Evolutionary conservation across 2,797 vertebrate genomes (phyloP).

Genomic region (Nothura maculosa): DNA sequence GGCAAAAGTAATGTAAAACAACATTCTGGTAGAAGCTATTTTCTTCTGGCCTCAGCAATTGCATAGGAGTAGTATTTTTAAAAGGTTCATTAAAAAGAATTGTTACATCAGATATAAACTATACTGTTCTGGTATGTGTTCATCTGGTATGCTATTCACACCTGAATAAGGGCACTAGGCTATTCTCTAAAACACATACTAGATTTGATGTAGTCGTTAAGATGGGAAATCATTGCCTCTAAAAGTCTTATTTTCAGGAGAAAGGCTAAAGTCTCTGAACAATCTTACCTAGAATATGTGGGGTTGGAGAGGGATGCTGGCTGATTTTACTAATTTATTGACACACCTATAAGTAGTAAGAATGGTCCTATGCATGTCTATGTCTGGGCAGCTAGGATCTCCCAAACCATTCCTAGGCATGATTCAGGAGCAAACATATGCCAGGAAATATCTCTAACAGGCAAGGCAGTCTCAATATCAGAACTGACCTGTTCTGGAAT

Average conservation of each 20-base stretch:
- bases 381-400: not conserved
- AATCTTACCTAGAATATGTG: not conserved
- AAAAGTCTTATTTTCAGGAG: not conserved
- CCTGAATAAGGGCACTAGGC: not conserved
- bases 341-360: not conserved
- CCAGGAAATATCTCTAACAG: not conserved
- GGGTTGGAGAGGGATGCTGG: not conserved
- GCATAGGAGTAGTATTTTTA: not conserved
- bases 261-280: not conserved
- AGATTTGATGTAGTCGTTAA: not conserved
- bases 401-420: not conserved
- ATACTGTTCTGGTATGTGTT: not conserved
- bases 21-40: not conserved
- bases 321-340: not conserved
- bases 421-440: not conserved
- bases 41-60: not conserved
- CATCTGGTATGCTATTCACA: not conserved
- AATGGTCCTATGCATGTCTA: not conserved
- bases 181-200: not conserved
- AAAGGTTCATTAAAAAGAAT: not conserved
- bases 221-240: not conserved
- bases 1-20: not conserved
- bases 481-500: not conserved
- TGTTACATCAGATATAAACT: rapidly evolving
- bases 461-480: rapidly evolving